phyloP scores from a whole-genome alignment of 1,140 invertebrate genomes.

The Pseudomyrmex cubaensis region DNA sequence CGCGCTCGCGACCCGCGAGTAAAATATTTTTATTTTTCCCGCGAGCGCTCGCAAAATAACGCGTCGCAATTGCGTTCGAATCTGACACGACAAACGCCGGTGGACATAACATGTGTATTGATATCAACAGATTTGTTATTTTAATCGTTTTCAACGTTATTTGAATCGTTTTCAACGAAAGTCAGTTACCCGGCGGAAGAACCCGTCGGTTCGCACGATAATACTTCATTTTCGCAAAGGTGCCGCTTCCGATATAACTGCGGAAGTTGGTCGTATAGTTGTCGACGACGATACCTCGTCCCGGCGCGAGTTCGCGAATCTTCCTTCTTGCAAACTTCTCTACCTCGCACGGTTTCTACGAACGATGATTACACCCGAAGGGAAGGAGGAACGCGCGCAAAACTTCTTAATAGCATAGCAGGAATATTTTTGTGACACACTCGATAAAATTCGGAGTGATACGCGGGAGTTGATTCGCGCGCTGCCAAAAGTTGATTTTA shows the following conservation, averaged over 20 bases:
- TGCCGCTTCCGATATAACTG: constrained; percentile 21
- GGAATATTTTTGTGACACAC: constrained; percentile 7
- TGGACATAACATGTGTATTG: too few relatives aligned
- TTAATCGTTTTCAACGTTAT: too few relatives aligned
- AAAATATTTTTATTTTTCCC: constrained; percentile 25
- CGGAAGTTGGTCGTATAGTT: constrained; percentile 14
- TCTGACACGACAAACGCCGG: background rate
- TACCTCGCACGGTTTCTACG: background rate
- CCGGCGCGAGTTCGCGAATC: background rate
- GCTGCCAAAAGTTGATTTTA: background rate
- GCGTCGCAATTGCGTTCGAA: constrained; percentile 3
- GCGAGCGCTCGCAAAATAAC: background rate
- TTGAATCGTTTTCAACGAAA: too few relatives aligned
- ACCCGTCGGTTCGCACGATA: background rate
- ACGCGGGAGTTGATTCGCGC: background rate
- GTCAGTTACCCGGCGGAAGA: too few relatives aligned
- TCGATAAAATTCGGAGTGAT: background rate
- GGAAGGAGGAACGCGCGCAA: background rate
- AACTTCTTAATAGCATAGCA: constrained; percentile 9
- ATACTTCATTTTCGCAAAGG: constrained; percentile 7
- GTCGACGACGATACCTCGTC: constrained; percentile 13
- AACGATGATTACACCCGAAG: background rate
- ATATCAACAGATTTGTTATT: too few relatives aligned
- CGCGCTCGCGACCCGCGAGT: background rate
- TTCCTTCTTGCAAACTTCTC: background rate